Evolutionary conservation across 2,888 invertebrate genomes (phyloP), one percentile per base, ranked within the genome.

Genomic region (Flexamia atlantica): DNA sequence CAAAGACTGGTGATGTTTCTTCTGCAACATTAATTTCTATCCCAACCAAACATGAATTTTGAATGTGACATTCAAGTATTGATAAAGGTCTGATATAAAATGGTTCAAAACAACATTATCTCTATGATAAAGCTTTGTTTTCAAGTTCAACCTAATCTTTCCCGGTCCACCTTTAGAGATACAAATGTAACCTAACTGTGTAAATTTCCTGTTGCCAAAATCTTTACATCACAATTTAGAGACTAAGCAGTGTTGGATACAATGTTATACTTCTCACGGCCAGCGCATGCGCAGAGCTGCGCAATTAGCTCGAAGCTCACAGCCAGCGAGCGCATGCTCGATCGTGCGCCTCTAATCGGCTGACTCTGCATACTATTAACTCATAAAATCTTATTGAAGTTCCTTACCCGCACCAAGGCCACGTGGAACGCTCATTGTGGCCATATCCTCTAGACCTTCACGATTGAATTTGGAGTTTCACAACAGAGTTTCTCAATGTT

Each of bases 331-430:
- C 50, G 32, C 28, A 36, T 28, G 28, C 82, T 17, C 82, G 32
- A 68, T 72, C 70, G 72, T 70, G 82, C 70, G 36, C 72, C 40
- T 25, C 72, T 83, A 83, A 83, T 83, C 82, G 70, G 46, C 82
- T 72, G 57, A 74, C 50, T 72, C 53, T 74, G 82, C 82, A 83
- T 83, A 83, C 82, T 83, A 83, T 74, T 83, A 83, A 83, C 82
- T 83, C 82, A 83, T 83, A 83, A 83, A 83, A 83, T 74, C 74
- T 83, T 83, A 74, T 83, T 74, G 82, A 74, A 83, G 82, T 83
- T 83, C 82, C 53, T 83, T 74, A 83, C 82, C 82, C 72, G 72
- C 40, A 25, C 12, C 57, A 83, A 83, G 82, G 82, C 82, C 82
- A 23, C 2, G 23, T 53, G 14, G 53, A 23, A 53, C 53, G 23